phyloP scores from a whole-genome alignment of 2,113 vertebrate genomes.

The Catharus minimus region DNA sequence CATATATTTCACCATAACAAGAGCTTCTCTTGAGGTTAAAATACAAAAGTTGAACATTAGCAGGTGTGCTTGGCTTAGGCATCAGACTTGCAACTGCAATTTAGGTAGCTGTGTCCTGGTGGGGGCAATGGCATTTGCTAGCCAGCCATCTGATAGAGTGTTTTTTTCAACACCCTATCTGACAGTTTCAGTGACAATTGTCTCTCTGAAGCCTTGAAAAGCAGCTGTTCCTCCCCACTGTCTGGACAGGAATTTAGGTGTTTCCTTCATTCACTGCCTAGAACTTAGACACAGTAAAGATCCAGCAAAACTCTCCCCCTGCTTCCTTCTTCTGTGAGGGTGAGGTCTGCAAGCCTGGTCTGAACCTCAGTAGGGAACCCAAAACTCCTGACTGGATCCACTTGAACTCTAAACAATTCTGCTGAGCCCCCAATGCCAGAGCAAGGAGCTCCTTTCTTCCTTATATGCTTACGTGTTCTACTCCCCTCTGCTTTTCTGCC shows the following conservation, averaged over 20 bases:
- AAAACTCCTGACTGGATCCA: not conserved
- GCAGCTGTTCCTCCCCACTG: not conserved
- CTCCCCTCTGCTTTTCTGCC: not conserved
- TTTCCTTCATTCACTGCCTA: not conserved
- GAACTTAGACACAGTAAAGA: not conserved
- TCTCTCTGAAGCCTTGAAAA: not conserved
- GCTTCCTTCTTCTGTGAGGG: not conserved
- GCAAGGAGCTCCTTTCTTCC: not conserved
- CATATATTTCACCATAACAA: constrained; percentile 22
- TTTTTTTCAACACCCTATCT: not conserved
- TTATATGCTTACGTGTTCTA: fast-evolving
- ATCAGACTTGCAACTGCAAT: not conserved
- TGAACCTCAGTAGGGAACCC: not conserved
- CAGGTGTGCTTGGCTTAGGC: not conserved
- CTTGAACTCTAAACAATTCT: not conserved
- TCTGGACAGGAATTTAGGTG: not conserved
- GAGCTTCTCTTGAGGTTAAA: constrained; percentile 1
- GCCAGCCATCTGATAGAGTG: not conserved
- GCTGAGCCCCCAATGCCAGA: not conserved
- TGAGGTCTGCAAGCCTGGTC: not conserved
- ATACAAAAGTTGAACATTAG: not conserved
- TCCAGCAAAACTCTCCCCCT: not conserved
- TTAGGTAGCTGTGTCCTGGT: not conserved
- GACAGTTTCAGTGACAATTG: not conserved
- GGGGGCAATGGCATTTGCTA: not conserved